Percentiles rank a stretch among this genome's conserved stretches.
Evolutionary conservation across 1,140 invertebrate genomes (phyloP).

Genomic region (Holcopasites calliopsidis): DNA sequence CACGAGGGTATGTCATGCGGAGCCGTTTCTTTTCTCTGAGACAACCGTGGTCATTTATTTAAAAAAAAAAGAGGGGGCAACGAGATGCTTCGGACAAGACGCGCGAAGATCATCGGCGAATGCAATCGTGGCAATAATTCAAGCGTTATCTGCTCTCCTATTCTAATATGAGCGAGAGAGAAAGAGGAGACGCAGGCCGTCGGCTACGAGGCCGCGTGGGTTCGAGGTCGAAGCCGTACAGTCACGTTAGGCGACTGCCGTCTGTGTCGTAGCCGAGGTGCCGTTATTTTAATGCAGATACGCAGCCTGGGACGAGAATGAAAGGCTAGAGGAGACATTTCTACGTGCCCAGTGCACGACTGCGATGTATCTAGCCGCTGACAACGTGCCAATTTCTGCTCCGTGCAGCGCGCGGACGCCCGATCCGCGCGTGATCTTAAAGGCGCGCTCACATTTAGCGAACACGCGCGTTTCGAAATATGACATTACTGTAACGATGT

Average conservation of each 20-base stretch:
- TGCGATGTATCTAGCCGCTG: conserved; percentile 16
- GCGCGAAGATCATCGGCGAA: conserved; percentile 1
- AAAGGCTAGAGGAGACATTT: conserved; percentile 62
- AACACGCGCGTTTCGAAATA: background rate
- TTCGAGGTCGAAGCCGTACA: conserved; percentile 62
- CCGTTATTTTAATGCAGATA: conserved; percentile 66
- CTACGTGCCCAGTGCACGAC: conserved; percentile 37
- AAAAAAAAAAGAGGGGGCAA: no score
- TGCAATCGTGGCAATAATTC: conserved; percentile 44
- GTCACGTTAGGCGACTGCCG: conserved; percentile 61
- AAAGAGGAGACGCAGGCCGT: conserved; percentile 24
- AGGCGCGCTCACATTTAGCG: background rate
- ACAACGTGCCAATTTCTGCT: conserved; percentile 1
- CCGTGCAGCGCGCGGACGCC: background rate
- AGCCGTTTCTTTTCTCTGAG: background rate
- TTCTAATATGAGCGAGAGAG: conserved; percentile 37
- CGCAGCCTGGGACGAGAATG: conserved; percentile 60
- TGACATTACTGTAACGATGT: no score
- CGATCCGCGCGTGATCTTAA: background rate
- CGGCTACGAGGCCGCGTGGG: conserved; percentile 55
- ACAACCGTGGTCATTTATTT: no score
- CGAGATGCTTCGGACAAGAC: no score
- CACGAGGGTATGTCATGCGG: background rate
- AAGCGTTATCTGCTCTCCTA: conserved; percentile 24
- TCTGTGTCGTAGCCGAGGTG: conserved; percentile 59